Conservation (phyloP, 2,113 vertebrate genomes). For the Scopus umbretta region DNA sequence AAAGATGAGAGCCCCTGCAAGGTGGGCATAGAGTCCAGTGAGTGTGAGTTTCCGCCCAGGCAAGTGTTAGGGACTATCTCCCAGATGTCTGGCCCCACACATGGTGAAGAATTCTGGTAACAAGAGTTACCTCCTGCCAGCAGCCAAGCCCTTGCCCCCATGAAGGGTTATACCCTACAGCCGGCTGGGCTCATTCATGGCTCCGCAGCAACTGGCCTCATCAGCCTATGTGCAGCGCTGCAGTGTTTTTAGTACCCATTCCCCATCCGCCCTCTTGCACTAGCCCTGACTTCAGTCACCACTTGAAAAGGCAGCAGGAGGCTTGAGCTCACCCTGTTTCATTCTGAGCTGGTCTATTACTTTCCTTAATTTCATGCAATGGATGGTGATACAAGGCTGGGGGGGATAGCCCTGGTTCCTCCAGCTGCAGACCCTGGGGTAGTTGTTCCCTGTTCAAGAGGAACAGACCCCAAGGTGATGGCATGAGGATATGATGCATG, state of each 20-base stretch:
- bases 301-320: neutral
- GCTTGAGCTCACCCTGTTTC: neutral
- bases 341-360: neutral
- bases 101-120: neutral
- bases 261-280: neutral
- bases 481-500: neutral
- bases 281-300: neutral
- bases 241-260: neutral
- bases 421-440: neutral
- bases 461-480: neutral
- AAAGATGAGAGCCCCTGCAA: neutral
- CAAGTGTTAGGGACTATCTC: neutral
- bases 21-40: neutral
- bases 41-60: too few relatives aligned
- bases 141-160: neutral
- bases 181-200: neutral
- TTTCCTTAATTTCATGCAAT: neutral
- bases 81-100: neutral
- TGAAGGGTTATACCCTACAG: too few relatives aligned
- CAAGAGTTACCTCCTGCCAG: neutral
- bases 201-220: neutral
- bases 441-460: neutral
- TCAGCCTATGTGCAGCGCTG: neutral
- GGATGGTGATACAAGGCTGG: neutral
- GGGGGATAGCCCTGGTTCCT: neutral